phyloP scores from a whole-genome alignment of 2,888 invertebrate species.

The Metalampra italica region DNA sequence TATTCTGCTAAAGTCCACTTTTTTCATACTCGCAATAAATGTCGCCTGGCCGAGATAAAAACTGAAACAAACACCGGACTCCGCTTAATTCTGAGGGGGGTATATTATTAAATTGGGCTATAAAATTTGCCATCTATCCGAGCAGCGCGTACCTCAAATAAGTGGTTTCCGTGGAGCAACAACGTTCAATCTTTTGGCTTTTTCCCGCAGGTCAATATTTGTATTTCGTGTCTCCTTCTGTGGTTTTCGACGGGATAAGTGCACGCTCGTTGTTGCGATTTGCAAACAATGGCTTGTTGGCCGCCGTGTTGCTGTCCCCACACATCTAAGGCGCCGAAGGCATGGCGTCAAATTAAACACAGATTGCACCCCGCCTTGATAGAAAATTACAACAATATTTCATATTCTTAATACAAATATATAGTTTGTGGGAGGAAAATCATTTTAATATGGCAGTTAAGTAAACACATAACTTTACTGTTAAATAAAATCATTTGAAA shows the following conservation, averaged over 20 bases:
- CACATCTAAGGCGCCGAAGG: constrained; percentile 57
- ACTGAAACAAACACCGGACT: constrained; percentile 30
- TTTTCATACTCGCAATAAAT: constrained; percentile 43
- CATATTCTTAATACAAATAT: not conserved
- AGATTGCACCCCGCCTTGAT: constrained; percentile 23
- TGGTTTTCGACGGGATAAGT: constrained; percentile 39
- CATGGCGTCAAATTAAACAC: constrained; percentile 61
- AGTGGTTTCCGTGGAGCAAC: constrained; percentile 22
- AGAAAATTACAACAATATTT: constrained; percentile 1
- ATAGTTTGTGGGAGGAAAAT: not conserved
- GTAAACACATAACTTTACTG: constrained; percentile 1
- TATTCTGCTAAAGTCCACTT: constrained; percentile 50
- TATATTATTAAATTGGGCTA: constrained; percentile 44
- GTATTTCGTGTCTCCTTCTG: constrained; percentile 33
- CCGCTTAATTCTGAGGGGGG: constrained; percentile 29
- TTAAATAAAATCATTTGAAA: constrained; percentile 5
- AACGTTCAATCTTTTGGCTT: constrained; percentile 19
- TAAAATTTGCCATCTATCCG: constrained; percentile 44
- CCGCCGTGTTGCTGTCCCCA: constrained; percentile 57
- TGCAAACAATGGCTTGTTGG: constrained; percentile 76
- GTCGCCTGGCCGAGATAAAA: constrained; percentile 35
- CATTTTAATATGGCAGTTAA: not conserved
- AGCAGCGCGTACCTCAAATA: constrained; percentile 25
- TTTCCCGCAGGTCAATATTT: constrained; percentile 19
- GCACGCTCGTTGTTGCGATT: constrained; percentile 59